Evolutionary conservation across 92 coral and sea anemone species (phyloP).

Genomic region (Isaurus tuberculatus): DNA sequence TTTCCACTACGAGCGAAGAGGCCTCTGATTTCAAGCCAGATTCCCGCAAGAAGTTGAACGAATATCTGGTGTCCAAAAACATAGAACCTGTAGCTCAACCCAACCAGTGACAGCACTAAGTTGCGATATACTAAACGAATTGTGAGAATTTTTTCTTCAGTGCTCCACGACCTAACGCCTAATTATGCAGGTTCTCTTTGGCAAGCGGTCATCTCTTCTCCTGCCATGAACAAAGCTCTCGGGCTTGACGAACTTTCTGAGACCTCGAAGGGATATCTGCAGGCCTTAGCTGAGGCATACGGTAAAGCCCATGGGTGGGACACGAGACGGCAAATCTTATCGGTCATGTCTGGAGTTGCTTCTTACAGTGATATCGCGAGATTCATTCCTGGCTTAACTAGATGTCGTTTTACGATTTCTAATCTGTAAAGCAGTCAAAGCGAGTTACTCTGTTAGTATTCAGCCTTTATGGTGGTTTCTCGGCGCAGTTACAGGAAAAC

Average conservation of each 20-base stretch:
- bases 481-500: too few relatives aligned
- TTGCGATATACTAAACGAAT: conserved; percentile 45
- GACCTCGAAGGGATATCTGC: conserved; percentile 38
- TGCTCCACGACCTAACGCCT: conserved; percentile 43
- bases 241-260: conserved; percentile 34
- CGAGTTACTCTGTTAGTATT: too few relatives aligned
- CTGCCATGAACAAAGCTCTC: conserved; percentile 53
- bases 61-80: conserved; percentile 46
- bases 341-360: conserved; percentile 51
- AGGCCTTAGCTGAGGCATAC: conserved; percentile 57
- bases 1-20: conserved; percentile 52
- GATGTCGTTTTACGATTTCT: conserved; percentile 52
- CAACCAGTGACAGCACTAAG: conserved; percentile 51
- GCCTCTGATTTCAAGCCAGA: conserved; percentile 29
- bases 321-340: conserved; percentile 41
- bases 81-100: conserved; percentile 49
- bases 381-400: conserved; percentile 39
- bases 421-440: too few relatives aligned
- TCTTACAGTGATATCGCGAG: conserved; percentile 27
- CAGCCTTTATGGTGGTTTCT: too few relatives aligned
- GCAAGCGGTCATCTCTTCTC: conserved; percentile 54
- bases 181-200: conserved; percentile 45
- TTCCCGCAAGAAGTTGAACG: conserved; percentile 50
- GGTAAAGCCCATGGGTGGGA: conserved; percentile 55
- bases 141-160: conserved; percentile 45